A percentile compares a stretch with the other conserved stretches of the same genome.
Conservation (phyloP, 2,113 vertebrate species). For the Colius striatus region DNA sequence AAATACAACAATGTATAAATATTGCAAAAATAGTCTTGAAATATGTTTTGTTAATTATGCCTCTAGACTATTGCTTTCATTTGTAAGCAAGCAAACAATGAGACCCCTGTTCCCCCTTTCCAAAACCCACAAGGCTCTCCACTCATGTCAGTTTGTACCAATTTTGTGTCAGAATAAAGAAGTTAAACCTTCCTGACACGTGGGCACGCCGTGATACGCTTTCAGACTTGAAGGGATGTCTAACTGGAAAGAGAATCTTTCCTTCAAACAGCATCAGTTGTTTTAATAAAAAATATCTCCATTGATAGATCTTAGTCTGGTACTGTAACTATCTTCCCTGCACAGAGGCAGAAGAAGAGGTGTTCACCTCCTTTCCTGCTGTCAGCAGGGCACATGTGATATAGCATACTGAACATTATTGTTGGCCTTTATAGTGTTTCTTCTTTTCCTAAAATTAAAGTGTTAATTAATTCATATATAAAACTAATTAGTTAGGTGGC, state of each 20-base stretch:
- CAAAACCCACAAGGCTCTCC: background rate
- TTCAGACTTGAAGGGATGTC: background rate
- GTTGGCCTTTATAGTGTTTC: background rate
- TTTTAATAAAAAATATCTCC: background rate
- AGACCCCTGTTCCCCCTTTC: background rate
- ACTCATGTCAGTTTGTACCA: background rate
- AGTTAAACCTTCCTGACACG: background rate
- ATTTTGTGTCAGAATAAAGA: background rate
- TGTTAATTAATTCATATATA: background rate
- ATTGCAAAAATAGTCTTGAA: background rate
- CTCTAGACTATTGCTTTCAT: background rate
- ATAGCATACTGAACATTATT: background rate
- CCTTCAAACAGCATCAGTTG: background rate
- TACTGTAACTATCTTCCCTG: background rate
- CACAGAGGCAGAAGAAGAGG: accelerated
- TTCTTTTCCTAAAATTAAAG: background rate
- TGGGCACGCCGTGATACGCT: background rate
- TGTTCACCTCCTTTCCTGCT: background rate
- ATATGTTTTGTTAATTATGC: background rate
- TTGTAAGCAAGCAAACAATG: background rate
- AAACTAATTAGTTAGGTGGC: background rate
- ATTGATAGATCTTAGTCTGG: background rate
- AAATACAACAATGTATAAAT: background rate
- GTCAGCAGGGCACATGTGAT: background rate
- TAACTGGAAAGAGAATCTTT: background rate